These are phyloP conservation scores for Diabrotica balteata DNA, from an alignment of 2,888 invertebrate genomes.

Conservation along the genomic window DNA sequence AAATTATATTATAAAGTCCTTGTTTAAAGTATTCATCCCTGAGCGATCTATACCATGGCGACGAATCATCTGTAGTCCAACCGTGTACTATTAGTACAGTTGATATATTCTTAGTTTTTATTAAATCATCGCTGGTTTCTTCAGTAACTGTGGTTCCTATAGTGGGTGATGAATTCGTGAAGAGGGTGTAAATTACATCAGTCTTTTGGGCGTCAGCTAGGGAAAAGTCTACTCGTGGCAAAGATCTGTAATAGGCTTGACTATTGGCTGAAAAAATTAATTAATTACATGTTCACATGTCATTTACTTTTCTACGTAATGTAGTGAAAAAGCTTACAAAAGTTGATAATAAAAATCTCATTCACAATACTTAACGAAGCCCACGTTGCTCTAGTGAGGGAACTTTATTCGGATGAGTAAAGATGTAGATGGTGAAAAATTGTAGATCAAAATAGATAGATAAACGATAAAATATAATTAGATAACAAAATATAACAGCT, in stretches of 20 bases:
- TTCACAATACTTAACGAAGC: no score
- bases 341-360: no score
- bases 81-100: slow-evolving; percentile 63
- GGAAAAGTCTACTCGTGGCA: slow-evolving; percentile 45
- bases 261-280: background rate
- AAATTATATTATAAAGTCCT: slow-evolving; percentile 59
- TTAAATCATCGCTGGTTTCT: slow-evolving; percentile 32
- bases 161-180: slow-evolving; percentile 34
- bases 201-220: slow-evolving; percentile 41
- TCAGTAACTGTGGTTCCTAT: slow-evolving; percentile 39
- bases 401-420: no score
- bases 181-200: slow-evolving; percentile 45
- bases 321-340: no score
- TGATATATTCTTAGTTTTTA: slow-evolving; percentile 41
- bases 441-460: no score
- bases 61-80: slow-evolving; percentile 60
- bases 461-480: no score
- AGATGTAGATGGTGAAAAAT: no score
- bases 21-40: slow-evolving; percentile 57
- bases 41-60: slow-evolving; percentile 43
- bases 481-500: no score
- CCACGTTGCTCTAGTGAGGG: no score
- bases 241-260: no score
- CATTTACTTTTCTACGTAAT: no score
- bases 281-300: background rate